Base-by-base conservation (phyloP, 1,140 invertebrate species). In the Calephelis virginiensis region DNA sequence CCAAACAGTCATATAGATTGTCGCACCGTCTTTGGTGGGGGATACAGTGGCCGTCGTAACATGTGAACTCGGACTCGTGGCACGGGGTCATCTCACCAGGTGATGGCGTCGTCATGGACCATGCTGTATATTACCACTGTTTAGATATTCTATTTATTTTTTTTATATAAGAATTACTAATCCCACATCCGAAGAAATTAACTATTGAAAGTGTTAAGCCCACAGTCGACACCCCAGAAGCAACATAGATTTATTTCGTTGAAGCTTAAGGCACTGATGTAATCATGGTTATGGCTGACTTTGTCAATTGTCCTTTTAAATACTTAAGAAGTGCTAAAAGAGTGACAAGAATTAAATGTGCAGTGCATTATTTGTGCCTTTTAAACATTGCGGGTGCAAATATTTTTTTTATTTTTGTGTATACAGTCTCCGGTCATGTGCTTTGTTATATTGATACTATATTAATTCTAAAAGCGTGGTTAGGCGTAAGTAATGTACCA, bases 1-100 rank as follows among this genome's bases (percentile, higher is more conserved):
- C 97, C 88, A 93, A 93, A 93, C 97, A 98, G 93, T 98, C 96
- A 93, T 95, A 95, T 89, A 93, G 94, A 92, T 96, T 95, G 93
- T 98, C 96, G 92, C 97, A 97, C 83, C 95, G 94, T 79, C 95
- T 93, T 71, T 92, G 89, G 91, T 93, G 85, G 92, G 95, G 92
- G 86, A 95, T 94, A 82, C 92, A 93, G 80, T 93, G 93, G 78
- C 93, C 93, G 81, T 94, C 91, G 86, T 92, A 92, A 90, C 94
- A 94, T 71, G 91, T 92, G 86, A 95, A 95, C 83, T 95, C 91
- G 66, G 90, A 86, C 69, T 93, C 92, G 75, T 86, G 85, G 86
- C 93, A 92, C 67, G 78, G 74, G 45, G 71, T 72, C 60, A 43
- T 74, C 66, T 75, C 67, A 53, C 66, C 69, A 10, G 86, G 76